Percentiles rank a stretch among this genome's conserved stretches.
Conservation (phyloP, 2,113 vertebrate species). For the Chaenogobius annularis region DNA sequence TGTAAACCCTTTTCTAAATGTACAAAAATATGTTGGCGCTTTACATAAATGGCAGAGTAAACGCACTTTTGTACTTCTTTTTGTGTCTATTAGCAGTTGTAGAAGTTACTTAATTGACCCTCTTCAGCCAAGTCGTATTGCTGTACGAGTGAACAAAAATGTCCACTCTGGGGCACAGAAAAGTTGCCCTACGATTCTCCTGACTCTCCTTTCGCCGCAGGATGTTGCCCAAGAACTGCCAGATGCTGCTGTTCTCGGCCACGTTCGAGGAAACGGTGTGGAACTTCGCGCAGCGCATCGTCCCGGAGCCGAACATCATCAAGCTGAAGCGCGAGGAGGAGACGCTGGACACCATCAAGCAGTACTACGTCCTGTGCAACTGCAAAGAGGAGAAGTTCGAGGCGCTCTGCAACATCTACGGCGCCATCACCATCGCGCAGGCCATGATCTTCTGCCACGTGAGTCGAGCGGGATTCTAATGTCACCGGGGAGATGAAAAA, state of each 20-base stretch:
- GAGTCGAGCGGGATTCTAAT: constrained; percentile 74
- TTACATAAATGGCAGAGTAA: too few relatives aligned
- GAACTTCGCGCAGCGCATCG: constrained; percentile 93
- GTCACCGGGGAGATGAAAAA: too few relatives aligned
- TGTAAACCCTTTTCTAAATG: too few relatives aligned
- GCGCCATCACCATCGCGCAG: constrained; percentile 92
- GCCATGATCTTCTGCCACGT: constrained; percentile 98
- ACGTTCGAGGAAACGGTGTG: constrained; percentile 96
- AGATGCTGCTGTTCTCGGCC: constrained; percentile 97
- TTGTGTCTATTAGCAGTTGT: too few relatives aligned
- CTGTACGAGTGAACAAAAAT: too few relatives aligned
- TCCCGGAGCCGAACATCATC: constrained; percentile 95
- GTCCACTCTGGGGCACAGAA: too few relatives aligned
- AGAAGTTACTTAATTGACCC: too few relatives aligned
- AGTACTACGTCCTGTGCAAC: constrained; percentile 91
- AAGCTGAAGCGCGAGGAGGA: constrained; percentile 96
- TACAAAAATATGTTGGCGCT: too few relatives aligned
- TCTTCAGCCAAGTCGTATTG: too few relatives aligned
- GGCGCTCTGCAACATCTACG: constrained; percentile 92
- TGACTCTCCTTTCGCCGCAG: constrained; percentile 58
- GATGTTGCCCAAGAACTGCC: constrained; percentile 89
- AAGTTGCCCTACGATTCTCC: background rate
- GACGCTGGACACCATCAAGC: constrained; percentile 96
- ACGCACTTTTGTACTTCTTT: too few relatives aligned
- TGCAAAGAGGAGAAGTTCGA: constrained; percentile 94